Evolutionary conservation across 2,888 invertebrate species (phyloP).

Genomic region (Caenorhabditis sp.): DNA sequence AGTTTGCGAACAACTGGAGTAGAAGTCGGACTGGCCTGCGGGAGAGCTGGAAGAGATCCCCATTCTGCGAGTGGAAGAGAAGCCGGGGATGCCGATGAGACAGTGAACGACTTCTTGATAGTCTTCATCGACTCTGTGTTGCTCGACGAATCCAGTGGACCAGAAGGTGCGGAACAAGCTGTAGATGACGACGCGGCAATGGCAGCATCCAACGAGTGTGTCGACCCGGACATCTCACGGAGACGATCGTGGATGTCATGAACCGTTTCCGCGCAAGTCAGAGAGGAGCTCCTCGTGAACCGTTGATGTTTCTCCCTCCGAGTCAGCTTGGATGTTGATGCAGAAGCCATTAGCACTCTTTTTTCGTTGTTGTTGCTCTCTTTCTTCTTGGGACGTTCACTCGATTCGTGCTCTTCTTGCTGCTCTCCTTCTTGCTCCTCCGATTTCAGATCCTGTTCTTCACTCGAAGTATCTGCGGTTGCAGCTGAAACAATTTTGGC

Average conservation of each 20-base stretch:
- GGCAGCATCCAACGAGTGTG: conserved; percentile 70
- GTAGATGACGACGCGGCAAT: conserved; percentile 21
- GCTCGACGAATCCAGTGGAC: conserved; percentile 64
- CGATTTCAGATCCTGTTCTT: neutral
- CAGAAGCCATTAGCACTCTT: conserved; percentile 20
- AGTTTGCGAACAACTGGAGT: conserved; percentile 66
- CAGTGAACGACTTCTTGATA: conserved; percentile 66
- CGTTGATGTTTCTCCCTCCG: conserved; percentile 49
- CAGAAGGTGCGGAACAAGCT: conserved; percentile 31
- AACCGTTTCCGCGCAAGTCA: conserved; percentile 76
- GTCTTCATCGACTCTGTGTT: conserved; percentile 69
- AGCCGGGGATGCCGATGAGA: conserved; percentile 19
- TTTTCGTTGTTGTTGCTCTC: conserved; percentile 55
- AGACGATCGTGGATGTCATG: conserved; percentile 72
- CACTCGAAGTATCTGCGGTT: neutral
- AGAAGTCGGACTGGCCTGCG: conserved; percentile 61
- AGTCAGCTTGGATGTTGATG: conserved; percentile 23
- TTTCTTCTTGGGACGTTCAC: neutral
- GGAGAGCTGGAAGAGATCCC: conserved; percentile 70
- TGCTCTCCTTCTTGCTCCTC: neutral
- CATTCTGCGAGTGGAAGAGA: conserved; percentile 63
- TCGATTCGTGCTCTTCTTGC: neutral
- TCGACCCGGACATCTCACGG: conserved; percentile 72
- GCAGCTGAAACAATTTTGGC: too few relatives aligned
- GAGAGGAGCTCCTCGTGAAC: conserved; percentile 67